Conservation (phyloP, 2,113 vertebrate species). For the Vidua macroura region DNA sequence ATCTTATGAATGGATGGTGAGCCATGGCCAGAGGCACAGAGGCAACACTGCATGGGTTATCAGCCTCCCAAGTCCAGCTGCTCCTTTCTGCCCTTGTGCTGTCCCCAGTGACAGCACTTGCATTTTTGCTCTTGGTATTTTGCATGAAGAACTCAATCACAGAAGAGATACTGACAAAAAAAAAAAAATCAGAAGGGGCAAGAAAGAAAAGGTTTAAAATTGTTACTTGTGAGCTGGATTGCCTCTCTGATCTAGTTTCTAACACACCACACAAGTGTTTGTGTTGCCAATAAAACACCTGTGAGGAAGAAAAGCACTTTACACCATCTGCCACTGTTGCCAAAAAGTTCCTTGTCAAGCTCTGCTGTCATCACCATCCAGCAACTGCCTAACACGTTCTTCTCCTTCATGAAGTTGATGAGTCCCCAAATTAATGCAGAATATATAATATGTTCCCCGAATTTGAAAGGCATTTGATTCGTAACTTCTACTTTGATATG, state of each 20-base stretch:
- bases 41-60: neutral
- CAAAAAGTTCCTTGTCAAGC: neutral
- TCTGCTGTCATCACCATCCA: neutral
- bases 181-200: neutral
- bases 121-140: neutral
- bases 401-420: neutral
- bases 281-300: neutral
- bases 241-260: neutral
- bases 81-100: neutral
- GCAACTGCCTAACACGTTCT: neutral
- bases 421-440: neutral
- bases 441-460: neutral
- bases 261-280: neutral
- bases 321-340: neutral
- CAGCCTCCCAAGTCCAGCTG: neutral
- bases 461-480: neutral
- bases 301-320: neutral
- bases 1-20: neutral
- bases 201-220: neutral
- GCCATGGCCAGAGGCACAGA: neutral
- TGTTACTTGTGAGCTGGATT: neutral
- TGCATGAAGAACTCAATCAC: neutral
- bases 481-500: neutral
- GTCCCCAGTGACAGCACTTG: neutral
- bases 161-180: neutral